These are phyloP conservation scores for Lemur catta DNA, from an alignment of 2,797 vertebrate genomes.

Conservation along the genomic window DNA sequence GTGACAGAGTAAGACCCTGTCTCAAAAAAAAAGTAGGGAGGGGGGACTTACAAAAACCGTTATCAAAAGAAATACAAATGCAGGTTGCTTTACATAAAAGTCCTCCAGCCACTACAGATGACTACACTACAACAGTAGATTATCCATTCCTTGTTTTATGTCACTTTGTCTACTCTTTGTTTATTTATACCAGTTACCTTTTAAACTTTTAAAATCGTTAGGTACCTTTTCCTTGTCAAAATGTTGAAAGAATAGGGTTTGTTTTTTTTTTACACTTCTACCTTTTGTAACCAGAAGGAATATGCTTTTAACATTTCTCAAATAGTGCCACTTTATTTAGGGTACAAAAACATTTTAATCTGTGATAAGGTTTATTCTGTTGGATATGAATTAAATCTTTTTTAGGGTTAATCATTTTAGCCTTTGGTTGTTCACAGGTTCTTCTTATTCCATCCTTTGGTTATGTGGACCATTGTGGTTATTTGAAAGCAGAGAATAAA, in stretches of 20 bases:
- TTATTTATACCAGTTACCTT: neutral
- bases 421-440: neutral
- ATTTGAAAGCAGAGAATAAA: slow-evolving; percentile 23
- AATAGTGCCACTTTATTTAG: neutral
- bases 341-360: neutral
- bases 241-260: neutral
- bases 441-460: neutral
- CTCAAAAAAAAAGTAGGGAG: neutral
- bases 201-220: neutral
- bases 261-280: neutral
- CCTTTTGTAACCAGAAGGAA: neutral
- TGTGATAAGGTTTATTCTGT: neutral
- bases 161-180: neutral
- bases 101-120: neutral
- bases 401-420: neutral
- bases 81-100: neutral
- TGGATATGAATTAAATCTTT: neutral
- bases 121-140: neutral
- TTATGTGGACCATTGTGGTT: neutral
- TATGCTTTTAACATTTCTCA: neutral
- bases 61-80: neutral
- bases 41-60: neutral
- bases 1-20: neutral
- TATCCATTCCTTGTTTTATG: neutral
- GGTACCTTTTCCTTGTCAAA: neutral